phyloP scores from a whole-genome alignment of 2,113 vertebrate species.

The Rallus limicola region DNA sequence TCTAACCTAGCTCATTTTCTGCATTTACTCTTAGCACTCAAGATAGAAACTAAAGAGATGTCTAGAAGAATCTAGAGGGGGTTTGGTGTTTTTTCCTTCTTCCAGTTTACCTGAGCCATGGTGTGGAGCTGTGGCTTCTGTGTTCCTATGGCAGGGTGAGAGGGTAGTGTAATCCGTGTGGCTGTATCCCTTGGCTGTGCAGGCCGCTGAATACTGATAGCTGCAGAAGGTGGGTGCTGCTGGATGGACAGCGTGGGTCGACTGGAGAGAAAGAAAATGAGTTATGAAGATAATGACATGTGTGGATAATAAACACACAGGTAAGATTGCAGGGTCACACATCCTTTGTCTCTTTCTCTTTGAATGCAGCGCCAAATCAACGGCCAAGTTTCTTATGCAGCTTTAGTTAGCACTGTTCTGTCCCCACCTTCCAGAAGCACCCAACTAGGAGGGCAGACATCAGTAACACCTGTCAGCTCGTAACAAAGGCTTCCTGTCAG shows the following conservation, averaged over 20 bases:
- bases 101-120: conserved; percentile 86
- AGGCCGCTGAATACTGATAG: conserved; percentile 92
- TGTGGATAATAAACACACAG: rapidly evolving
- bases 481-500: not conserved
- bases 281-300: not conserved
- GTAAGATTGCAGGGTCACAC: not conserved
- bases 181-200: conserved; percentile 84
- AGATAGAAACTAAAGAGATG: rapidly evolving
- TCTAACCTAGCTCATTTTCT: not conserved
- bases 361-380: not conserved
- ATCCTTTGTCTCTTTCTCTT: not conserved
- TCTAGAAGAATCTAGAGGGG: not conserved
- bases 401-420: not conserved
- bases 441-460: not conserved
- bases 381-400: not conserved
- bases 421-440: not conserved
- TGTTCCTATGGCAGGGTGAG: conserved; percentile 88
- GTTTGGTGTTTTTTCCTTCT: not conserved
- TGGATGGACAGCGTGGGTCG: conserved; percentile 91
- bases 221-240: conserved; percentile 84
- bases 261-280: conserved; percentile 44
- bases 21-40: not conserved
- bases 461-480: not conserved
- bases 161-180: conserved; percentile 90
- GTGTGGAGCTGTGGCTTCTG: conserved; percentile 92